A percentile compares a stretch with the other conserved stretches of the same genome.
Evolutionary conservation across 2,888 invertebrate species (phyloP).

Genomic region (Drosophila cognata): DNA sequence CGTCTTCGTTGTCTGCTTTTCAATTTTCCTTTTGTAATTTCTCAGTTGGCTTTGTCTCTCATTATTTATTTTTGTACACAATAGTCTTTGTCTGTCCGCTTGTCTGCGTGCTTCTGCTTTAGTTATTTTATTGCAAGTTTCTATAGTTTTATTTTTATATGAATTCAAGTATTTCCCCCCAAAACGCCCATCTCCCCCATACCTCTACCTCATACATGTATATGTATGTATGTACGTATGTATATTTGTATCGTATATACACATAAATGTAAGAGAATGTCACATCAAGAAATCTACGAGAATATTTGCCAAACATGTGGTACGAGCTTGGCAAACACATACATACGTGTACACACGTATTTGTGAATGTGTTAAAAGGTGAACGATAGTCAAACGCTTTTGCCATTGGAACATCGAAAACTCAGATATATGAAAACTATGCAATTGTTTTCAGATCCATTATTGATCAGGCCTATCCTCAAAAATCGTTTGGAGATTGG

Average conservation of each 20-base stretch:
- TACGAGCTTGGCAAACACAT: background rate
- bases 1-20: conserved; percentile 16
- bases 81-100: conserved; percentile 38
- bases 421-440: background rate
- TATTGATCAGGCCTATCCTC: background rate
- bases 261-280: conserved; percentile 1
- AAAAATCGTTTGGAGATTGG: background rate
- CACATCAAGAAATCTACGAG: conserved; percentile 8
- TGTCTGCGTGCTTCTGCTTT: conserved; percentile 54
- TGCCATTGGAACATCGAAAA: background rate
- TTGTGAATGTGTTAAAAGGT: background rate
- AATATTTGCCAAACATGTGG: conserved; percentile 17
- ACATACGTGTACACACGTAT: background rate
- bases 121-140: conserved; percentile 71
- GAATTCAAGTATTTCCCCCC: conserved; percentile 50
- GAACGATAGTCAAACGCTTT: conserved; percentile 2
- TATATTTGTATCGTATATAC: background rate
- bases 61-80: conserved; percentile 63
- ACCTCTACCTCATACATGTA: background rate
- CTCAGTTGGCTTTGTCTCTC: conserved; percentile 41
- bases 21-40: conserved; percentile 32
- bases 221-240: background rate
- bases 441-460: background rate
- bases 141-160: conserved; percentile 68
- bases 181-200: background rate